Percentiles rank a stretch among this genome's conserved stretches.
Conservation (phyloP, 2,113 vertebrate genomes). For the Platichthys flesus region DNA sequence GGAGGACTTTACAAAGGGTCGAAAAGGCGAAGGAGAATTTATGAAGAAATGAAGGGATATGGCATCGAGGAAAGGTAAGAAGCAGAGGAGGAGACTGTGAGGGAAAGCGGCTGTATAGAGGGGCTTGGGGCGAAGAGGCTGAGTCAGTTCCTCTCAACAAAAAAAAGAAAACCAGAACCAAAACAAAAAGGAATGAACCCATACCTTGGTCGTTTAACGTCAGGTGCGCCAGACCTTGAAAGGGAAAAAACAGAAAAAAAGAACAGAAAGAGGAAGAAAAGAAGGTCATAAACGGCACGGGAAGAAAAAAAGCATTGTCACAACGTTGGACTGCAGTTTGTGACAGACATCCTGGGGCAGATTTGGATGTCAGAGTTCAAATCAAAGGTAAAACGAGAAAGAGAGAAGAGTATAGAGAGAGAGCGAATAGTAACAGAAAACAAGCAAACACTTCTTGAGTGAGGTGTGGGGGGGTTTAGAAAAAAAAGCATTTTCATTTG, state of each 20-base stretch:
- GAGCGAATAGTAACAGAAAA: slow-evolving; percentile 78
- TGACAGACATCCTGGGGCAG: slow-evolving; percentile 89
- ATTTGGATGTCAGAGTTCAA: slow-evolving; percentile 87
- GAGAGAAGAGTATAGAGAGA: slow-evolving; percentile 47
- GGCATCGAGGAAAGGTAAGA: slow-evolving; percentile 56
- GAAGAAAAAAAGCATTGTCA: slow-evolving; percentile 88
- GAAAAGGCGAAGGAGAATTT: slow-evolving; percentile 40
- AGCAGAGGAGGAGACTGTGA: slow-evolving; percentile 60
- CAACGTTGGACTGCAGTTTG: slow-evolving; percentile 90
- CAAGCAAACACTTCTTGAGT: slow-evolving; percentile 85
- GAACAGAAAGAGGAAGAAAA: slow-evolving; percentile 86
- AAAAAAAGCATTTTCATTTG: slow-evolving; percentile 87
- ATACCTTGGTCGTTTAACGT: slow-evolving; percentile 90
- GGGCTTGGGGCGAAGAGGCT: slow-evolving; percentile 56
- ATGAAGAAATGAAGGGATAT: slow-evolving; percentile 50
- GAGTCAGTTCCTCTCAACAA: slow-evolving; percentile 70
- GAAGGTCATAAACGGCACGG: slow-evolving; percentile 87
- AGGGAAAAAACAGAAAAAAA: slow-evolving; percentile 85
- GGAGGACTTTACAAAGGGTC: slow-evolving; percentile 45
- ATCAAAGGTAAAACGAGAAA: slow-evolving; percentile 75
- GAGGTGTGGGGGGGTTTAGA: slow-evolving; percentile 77
- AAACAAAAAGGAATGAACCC: slow-evolving; percentile 82
- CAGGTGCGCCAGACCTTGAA: slow-evolving; percentile 90
- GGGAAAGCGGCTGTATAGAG: slow-evolving; percentile 49
- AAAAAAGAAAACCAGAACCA: slow-evolving; percentile 46